Evolutionary conservation across 2,113 vertebrate species (phyloP), one percentile per base, ranked within the genome.

Genomic region (Meriones unguiculatus): DNA sequence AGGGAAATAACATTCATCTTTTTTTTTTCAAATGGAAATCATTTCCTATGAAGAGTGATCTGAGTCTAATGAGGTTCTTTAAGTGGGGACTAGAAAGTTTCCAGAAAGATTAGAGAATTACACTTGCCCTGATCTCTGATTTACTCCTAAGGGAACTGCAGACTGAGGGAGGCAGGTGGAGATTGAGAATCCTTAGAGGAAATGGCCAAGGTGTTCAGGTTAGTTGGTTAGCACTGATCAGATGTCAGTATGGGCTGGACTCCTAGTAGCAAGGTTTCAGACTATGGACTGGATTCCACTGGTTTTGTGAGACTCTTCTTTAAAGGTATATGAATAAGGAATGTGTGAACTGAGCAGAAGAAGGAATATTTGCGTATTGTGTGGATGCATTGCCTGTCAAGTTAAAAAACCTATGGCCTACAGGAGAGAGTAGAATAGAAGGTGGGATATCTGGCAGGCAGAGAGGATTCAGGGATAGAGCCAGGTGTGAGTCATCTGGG

Each of bases 1-100:
- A 94, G 94, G 96, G 97, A 98, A 98, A 98, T 75, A 84, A 91
- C 90, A 97, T 93, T 98, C 97, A 93, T 98, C 92, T 91, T 32
- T 35, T 87, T 91, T 41, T 25, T 50, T 87, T 35, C 0, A 41
- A 62, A 94, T 93, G 93, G 96, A 95, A 96, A 97, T 50, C 64
- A 92, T 95, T 98, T 98, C 85, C 93, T 96, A 93, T 84, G 80
- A 96, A 96, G 94, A 95, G 94, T 75, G 97, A 94, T 85, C 78
- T 80, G 82, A 88, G 32, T 91, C 78, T 97, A 97, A 97, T 82
- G 87, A 94, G 95, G 90, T 95, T 81, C 35, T 89, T 91, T 95
- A 98, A 96, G 86, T 95, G 96, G 65, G 81, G 90, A 73, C 17
- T 64, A 97, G 87, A 93, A 97, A 96, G 97, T 96, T 81, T 92